Evolutionary conservation across 2,113 vertebrate genomes (phyloP).

Genomic region (Sigmodon hispidus): DNA sequence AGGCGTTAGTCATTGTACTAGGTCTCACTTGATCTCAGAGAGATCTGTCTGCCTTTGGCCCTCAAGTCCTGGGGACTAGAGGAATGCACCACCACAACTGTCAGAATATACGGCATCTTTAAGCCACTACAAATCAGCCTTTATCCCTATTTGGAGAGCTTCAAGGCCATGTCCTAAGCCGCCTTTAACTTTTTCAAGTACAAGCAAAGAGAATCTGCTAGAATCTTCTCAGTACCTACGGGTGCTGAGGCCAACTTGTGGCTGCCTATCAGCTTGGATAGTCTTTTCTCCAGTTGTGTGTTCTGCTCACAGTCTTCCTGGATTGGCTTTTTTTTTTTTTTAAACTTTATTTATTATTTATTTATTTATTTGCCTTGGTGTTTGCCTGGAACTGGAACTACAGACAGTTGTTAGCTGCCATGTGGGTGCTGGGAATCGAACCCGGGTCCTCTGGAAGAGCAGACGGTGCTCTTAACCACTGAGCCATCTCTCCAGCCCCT

Average conservation of each 20-base stretch:
- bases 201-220: background rate
- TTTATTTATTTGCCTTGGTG: too few species aligned
- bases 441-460: too few species aligned
- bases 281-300: background rate
- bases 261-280: background rate
- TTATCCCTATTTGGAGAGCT: background rate
- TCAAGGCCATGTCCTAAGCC: too few species aligned
- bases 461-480: too few species aligned
- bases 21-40: slow-evolving; percentile 12
- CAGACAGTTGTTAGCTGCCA: too few species aligned
- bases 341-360: too few species aligned
- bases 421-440: too few species aligned
- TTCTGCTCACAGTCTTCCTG: background rate
- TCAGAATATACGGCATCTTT: background rate
- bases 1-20: background rate
- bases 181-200: background rate
- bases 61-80: background rate
- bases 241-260: background rate
- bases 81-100: background rate
- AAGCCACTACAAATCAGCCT: background rate
- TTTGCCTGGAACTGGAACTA: too few species aligned
- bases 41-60: background rate
- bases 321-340: background rate
- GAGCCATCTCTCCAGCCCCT: too few species aligned
- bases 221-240: background rate